Percentiles rank a stretch among this genome's conserved stretches.
These are phyloP conservation scores for Campylomormyrus tamandua DNA, from an alignment of 2,113 vertebrate species.

Conservation along the genomic window DNA sequence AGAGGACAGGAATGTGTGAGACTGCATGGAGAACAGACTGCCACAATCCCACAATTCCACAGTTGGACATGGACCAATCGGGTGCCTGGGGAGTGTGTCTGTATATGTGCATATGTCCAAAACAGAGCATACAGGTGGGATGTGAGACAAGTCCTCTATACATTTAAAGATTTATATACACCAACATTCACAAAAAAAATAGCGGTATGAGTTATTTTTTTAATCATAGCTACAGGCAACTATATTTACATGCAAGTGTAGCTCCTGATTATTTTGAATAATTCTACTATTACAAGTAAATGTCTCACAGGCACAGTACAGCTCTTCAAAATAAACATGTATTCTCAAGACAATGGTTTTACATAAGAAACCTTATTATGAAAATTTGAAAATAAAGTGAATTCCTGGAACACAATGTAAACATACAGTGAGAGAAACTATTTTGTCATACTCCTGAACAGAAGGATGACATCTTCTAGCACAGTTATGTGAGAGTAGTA, in stretches of 20 bases:
- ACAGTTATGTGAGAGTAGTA: background rate
- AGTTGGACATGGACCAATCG: background rate
- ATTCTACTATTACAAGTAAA: constrained; percentile 63
- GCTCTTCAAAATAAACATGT: constrained; percentile 53
- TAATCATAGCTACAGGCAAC: constrained; percentile 49
- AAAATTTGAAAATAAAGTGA: constrained; percentile 28
- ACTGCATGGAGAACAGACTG: background rate
- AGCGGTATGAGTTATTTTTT: constrained; percentile 52
- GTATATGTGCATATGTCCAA: background rate
- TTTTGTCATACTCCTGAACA: background rate
- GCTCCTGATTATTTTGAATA: constrained; percentile 64
- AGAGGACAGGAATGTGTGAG: background rate
- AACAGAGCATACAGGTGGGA: background rate
- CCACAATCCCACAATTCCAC: background rate
- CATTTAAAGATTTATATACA: constrained; percentile 38
- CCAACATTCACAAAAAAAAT: constrained; percentile 44
- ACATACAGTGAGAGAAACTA: constrained; percentile 29
- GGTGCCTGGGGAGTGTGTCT: background rate
- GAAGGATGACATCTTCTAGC: background rate
- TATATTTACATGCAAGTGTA: constrained; percentile 51
- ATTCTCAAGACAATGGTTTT: constrained; percentile 50
- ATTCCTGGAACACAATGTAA: constrained; percentile 1
- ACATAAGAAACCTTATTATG: constrained; percentile 38
- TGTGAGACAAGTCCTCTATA: constrained; percentile 11
- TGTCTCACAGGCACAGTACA: constrained; percentile 50